phyloP scores from a whole-genome alignment of 2,113 vertebrate species.

The Crypturellus undulatus region DNA sequence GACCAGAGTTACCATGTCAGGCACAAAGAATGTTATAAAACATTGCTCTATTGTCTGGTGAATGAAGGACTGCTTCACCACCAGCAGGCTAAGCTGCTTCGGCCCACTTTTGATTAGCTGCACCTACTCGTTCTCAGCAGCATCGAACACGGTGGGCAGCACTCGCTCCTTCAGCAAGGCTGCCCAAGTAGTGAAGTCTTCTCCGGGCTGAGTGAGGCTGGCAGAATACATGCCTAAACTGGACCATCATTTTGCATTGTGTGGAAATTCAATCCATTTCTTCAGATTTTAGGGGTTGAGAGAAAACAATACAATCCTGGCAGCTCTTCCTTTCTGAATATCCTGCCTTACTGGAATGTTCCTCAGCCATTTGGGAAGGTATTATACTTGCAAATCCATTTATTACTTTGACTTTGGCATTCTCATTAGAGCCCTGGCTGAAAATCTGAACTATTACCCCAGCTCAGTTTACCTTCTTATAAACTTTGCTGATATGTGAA shows the following conservation, averaged over 20 bases:
- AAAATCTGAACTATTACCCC: constrained; percentile 9
- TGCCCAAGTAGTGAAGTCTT: not conserved
- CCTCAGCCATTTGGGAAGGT: constrained; percentile 23
- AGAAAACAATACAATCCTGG: not conserved
- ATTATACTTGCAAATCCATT: constrained; percentile 50
- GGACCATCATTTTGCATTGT: not conserved
- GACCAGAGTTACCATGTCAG: not conserved
- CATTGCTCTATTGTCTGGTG: too few species aligned
- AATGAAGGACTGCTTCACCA: not conserved
- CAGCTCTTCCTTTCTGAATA: not conserved
- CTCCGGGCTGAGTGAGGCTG: not conserved
- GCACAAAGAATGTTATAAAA: not conserved
- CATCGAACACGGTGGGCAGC: not conserved
- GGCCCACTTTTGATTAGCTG: not conserved
- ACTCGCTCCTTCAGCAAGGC: not conserved
- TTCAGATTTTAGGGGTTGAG: not conserved
- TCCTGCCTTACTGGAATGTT: constrained; percentile 31
- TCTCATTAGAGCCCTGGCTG: constrained; percentile 27
- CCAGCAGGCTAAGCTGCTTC: not conserved
- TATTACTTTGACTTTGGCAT: constrained; percentile 56
- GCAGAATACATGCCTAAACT: not conserved
- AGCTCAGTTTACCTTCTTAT: constrained; percentile 47
- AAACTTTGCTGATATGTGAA: constrained; percentile 50
- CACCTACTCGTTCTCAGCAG: not conserved
- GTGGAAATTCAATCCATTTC: not conserved